phyloP scores from a whole-genome alignment of 2,113 vertebrate species.

The Siphamia tubifer region DNA sequence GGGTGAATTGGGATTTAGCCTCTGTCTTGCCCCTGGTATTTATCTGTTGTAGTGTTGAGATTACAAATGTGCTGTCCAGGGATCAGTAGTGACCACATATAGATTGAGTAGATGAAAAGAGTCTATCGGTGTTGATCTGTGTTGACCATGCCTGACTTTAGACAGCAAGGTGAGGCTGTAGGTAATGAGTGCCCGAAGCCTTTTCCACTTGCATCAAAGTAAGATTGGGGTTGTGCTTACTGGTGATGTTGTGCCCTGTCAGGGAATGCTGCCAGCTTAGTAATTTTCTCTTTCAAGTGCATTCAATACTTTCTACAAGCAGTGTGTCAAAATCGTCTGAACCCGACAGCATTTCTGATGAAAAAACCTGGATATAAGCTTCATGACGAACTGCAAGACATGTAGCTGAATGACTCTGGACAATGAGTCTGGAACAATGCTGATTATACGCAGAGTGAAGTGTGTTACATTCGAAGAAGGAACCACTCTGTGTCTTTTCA shows the following conservation, averaged over 20 bases:
- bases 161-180: background rate
- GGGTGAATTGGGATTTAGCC: too few relatives aligned
- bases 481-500: background rate
- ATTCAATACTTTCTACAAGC: background rate
- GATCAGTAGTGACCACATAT: background rate
- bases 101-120: background rate
- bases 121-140: background rate
- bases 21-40: too few relatives aligned
- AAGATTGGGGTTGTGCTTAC: background rate
- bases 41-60: too few relatives aligned
- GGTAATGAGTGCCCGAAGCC: background rate
- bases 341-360: background rate
- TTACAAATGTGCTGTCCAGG: background rate
- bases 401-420: background rate
- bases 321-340: background rate
- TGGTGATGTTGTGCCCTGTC: background rate
- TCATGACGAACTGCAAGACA: background rate
- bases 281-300: constrained; percentile 11
- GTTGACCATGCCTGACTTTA: background rate
- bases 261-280: background rate
- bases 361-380: background rate
- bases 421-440: background rate
- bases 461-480: background rate
- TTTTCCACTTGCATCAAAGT: constrained; percentile 15
- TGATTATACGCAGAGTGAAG: background rate